These are phyloP conservation scores for Distichodus sexfasciatus DNA, from an alignment of 2,797 vertebrate genomes.

Conservation along the genomic window DNA sequence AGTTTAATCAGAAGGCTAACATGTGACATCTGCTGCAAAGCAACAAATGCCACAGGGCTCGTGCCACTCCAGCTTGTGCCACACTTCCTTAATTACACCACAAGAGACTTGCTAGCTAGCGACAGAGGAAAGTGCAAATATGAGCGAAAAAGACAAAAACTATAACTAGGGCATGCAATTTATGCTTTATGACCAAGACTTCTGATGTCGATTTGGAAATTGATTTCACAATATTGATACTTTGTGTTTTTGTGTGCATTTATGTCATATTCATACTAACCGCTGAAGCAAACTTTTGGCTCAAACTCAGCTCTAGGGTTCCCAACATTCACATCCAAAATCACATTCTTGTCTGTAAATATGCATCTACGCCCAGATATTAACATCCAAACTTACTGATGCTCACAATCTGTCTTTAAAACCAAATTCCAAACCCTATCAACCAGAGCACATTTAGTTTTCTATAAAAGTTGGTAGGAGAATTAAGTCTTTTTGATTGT, in stretches of 20 bases:
- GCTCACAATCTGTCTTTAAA: slow-evolving; percentile 57
- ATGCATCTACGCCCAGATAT: slow-evolving; percentile 69
- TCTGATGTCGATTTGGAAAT: too few relatives aligned
- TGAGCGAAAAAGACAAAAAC: too few relatives aligned
- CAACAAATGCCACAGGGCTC: slow-evolving; percentile 49
- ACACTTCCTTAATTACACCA: slow-evolving; percentile 77
- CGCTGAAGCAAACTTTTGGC: too few relatives aligned
- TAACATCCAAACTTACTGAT: neutral
- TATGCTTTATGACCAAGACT: too few relatives aligned
- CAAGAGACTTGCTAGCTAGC: slow-evolving; percentile 63
- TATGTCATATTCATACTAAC: too few relatives aligned
- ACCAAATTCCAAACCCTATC: slow-evolving; percentile 63
- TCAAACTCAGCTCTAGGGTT: slow-evolving; percentile 70
- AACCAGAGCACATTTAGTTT: slow-evolving; percentile 48
- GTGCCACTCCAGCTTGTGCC: slow-evolving; percentile 63
- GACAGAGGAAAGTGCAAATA: too few relatives aligned
- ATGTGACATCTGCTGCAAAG: slow-evolving; percentile 76
- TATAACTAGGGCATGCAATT: too few relatives aligned
- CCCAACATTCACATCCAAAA: slow-evolving; percentile 63
- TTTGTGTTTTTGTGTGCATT: too few relatives aligned
- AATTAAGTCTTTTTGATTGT: slow-evolving; percentile 57
- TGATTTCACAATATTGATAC: too few relatives aligned
- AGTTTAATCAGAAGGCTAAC: slow-evolving; percentile 82
- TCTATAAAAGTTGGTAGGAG: slow-evolving; percentile 22
- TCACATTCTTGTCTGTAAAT: slow-evolving; percentile 57